phyloP scores from a whole-genome alignment of 2,888 invertebrate species.

The Lycaena phlaeas region DNA sequence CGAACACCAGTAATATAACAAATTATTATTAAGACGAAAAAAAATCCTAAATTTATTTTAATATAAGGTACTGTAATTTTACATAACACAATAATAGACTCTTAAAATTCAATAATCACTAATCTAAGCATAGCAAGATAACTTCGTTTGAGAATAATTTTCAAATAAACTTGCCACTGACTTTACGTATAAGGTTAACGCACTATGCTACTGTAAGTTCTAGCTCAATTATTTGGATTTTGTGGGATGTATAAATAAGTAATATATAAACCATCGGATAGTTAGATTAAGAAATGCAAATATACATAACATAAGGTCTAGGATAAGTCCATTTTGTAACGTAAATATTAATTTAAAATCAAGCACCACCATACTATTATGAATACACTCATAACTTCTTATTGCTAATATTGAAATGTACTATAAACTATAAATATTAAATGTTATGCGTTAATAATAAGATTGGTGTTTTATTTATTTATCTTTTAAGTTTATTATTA shows the following conservation, averaged over 20 bases:
- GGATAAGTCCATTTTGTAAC: constrained; percentile 68
- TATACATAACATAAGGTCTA: constrained; percentile 42
- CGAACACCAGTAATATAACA: constrained; percentile 68
- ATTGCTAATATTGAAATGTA: constrained; percentile 73
- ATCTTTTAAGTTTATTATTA: too few relatives aligned
- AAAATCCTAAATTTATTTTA: constrained; percentile 56
- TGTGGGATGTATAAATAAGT: constrained; percentile 52
- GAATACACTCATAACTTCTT: constrained; percentile 70
- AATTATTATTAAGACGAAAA: constrained; percentile 49
- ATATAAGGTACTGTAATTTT: constrained; percentile 39
- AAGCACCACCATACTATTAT: constrained; percentile 68
- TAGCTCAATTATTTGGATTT: constrained; percentile 62
- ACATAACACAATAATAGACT: constrained; percentile 60
- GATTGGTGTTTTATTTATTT: constrained; percentile 41
- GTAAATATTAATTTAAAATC: constrained; percentile 59
- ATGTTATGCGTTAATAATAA: constrained; percentile 82
- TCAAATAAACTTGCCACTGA: constrained; percentile 31
- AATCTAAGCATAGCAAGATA: constrained; percentile 22
- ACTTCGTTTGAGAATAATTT: constrained; percentile 16
- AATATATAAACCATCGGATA: constrained; percentile 39
- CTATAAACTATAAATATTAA: constrained; percentile 75
- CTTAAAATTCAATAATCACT: constrained; percentile 22
- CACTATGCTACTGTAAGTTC: constrained; percentile 56
- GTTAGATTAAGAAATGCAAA: constrained; percentile 34
- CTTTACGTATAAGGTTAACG: constrained; percentile 38